Conservation (phyloP, 1,140 invertebrate species). For the Hypothenemus hampei region DNA sequence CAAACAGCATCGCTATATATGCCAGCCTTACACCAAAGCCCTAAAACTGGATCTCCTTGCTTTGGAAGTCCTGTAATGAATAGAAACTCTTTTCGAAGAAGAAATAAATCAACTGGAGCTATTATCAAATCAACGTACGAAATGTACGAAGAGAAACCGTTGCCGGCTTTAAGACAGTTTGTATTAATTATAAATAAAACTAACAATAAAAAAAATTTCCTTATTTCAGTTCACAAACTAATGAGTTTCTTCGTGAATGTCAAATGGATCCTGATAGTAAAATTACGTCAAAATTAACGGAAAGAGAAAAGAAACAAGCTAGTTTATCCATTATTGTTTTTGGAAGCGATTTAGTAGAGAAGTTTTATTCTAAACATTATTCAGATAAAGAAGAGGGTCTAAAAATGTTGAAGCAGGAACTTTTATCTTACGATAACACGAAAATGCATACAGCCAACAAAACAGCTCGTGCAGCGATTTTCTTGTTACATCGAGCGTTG, state of each 20-base stretch:
- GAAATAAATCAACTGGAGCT: slow-evolving; percentile 69
- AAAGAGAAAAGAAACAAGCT: slow-evolving; percentile 85
- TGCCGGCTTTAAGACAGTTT: slow-evolving; percentile 77
- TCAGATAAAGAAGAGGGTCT: slow-evolving; percentile 88
- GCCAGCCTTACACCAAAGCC: slow-evolving; percentile 49
- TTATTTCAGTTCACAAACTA: slow-evolving; percentile 65
- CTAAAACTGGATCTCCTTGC: slow-evolving; percentile 40
- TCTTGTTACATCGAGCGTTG: slow-evolving; percentile 70
- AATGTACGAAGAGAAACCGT: slow-evolving; percentile 77
- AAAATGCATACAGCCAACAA: slow-evolving; percentile 62
- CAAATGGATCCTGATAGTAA: slow-evolving; percentile 52
- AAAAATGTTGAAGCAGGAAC: slow-evolving; percentile 65
- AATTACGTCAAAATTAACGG: slow-evolving; percentile 67
- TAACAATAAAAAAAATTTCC: too few relatives aligned
- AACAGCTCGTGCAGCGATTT: slow-evolving; percentile 69
- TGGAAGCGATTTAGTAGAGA: slow-evolving; percentile 83
- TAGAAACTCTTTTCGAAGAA: slow-evolving; percentile 59
- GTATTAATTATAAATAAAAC: too few relatives aligned
- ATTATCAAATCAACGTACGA: slow-evolving; percentile 70
- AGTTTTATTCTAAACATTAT: slow-evolving; percentile 90
- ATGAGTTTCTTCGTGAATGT: slow-evolving; percentile 70
- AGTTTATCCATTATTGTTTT: slow-evolving; percentile 86
- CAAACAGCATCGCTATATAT: slow-evolving; percentile 42
- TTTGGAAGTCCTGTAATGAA: slow-evolving; percentile 44
- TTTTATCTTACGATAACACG: slow-evolving; percentile 55